A percentile compares a stretch with the other conserved stretches of the same genome.
These are phyloP conservation scores for Drosophila algonquin DNA, from an alignment of 2,888 invertebrate genomes.

Conservation along the genomic window DNA sequence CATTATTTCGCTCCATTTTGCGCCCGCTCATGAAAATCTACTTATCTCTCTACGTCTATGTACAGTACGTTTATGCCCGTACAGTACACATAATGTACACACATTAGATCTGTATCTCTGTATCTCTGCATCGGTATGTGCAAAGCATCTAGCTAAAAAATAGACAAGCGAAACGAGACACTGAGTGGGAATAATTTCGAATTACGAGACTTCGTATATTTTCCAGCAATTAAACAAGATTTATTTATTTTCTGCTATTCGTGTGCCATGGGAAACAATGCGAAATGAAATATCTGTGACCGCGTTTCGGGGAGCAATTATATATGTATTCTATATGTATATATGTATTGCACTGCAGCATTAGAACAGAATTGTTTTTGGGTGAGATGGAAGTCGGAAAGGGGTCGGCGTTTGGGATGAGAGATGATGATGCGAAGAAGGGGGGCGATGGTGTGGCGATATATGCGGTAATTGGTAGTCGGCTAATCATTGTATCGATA, in stretches of 20 bases:
- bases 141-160: constrained; percentile 26
- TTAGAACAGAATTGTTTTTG: background rate
- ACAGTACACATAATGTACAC: background rate
- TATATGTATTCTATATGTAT: too few relatives aligned
- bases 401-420: background rate
- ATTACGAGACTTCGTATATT: constrained; percentile 15
- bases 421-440: too few relatives aligned
- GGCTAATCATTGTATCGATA: too few relatives aligned
- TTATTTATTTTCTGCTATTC: constrained; percentile 1
- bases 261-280: constrained; percentile 37
- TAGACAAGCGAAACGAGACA: constrained; percentile 9
- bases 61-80: constrained; percentile 9
- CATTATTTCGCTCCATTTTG: constrained; percentile 55
- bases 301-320: background rate
- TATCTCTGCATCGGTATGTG: background rate
- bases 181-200: constrained; percentile 19
- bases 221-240: constrained; percentile 22
- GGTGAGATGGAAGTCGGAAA: background rate
- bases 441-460: too few relatives aligned
- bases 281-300: too few relatives aligned
- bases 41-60: constrained; percentile 35
- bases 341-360: background rate
- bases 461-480: too few relatives aligned
- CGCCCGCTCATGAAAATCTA: constrained; percentile 48
- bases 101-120: background rate